Evolutionary conservation across 2,113 vertebrate species (phyloP).

Genomic region (Caranx ignobilis): DNA sequence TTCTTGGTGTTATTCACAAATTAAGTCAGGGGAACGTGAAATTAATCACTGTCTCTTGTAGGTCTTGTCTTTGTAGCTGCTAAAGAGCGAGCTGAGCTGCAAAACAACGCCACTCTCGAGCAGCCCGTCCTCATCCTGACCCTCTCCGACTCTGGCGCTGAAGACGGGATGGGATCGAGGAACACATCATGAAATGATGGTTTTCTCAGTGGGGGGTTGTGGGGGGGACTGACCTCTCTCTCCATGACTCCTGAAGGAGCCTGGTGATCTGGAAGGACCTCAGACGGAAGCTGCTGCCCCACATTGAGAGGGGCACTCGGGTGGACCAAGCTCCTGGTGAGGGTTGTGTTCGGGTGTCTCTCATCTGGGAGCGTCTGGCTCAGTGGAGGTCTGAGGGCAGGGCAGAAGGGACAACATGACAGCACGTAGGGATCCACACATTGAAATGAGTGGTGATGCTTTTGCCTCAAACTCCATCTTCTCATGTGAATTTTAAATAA

Average conservation of each 20-base stretch:
- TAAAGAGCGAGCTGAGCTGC: background rate
- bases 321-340: background rate
- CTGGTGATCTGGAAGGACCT: constrained; percentile 40
- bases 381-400: background rate
- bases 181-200: constrained; percentile 30
- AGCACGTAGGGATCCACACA: background rate
- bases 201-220: constrained; percentile 1
- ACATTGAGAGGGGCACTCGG: background rate
- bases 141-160: background rate
- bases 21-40: background rate
- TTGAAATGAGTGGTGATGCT: too few relatives aligned
- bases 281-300: constrained; percentile 21
- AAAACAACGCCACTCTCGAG: background rate
- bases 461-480: too few relatives aligned
- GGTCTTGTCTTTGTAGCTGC: background rate
- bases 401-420: background rate
- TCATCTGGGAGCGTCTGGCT: too few relatives aligned
- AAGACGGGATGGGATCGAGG: constrained; percentile 12
- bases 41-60: background rate
- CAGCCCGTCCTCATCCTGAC: constrained; percentile 14
- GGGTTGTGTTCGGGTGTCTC: background rate
- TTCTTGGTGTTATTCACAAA: constrained; percentile 2
- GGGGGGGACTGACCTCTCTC: constrained; percentile 7
- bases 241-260: constrained; percentile 9
- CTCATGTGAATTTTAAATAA: too few relatives aligned